Conservation (phyloP, 1,140 invertebrate genomes). For the Drosophila nannoptera region DNA sequence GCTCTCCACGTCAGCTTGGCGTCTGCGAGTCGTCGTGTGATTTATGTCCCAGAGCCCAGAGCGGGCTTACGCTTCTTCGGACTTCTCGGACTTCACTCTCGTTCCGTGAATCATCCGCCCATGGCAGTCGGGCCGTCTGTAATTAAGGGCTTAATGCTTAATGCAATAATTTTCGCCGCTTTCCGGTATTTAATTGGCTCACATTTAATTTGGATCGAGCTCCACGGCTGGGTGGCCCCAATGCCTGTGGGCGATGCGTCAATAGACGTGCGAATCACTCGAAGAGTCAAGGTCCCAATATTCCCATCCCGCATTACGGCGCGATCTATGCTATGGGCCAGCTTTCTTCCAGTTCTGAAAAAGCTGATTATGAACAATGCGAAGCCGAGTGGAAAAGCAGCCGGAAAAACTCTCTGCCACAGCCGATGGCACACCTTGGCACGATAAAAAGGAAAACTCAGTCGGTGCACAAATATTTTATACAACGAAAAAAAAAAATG, state of each 20-base stretch:
- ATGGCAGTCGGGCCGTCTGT: slow-evolving; percentile 23
- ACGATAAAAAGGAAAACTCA: slow-evolving; percentile 77
- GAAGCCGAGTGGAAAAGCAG: slow-evolving; percentile 24
- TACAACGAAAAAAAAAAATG: slow-evolving; percentile 38
- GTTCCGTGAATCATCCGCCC: slow-evolving; percentile 42
- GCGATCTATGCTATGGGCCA: background rate
- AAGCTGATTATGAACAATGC: slow-evolving; percentile 34
- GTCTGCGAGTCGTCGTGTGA: slow-evolving; percentile 45
- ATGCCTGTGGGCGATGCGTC: slow-evolving; percentile 44
- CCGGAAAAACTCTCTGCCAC: slow-evolving; percentile 54
- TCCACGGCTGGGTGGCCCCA: slow-evolving; percentile 52
- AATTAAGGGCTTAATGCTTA: slow-evolving; percentile 71
- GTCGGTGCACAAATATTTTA: slow-evolving; percentile 76
- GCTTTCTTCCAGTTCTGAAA: slow-evolving; percentile 53
- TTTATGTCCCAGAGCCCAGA: slow-evolving; percentile 50
- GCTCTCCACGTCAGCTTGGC: slow-evolving; percentile 28
- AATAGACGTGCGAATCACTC: slow-evolving; percentile 47
- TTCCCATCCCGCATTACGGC: background rate
- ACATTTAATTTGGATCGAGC: slow-evolving; percentile 27
- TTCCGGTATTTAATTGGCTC: slow-evolving; percentile 72
- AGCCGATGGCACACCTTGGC: slow-evolving; percentile 77
- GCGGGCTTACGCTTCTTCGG: background rate
- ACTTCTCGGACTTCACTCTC: slow-evolving; percentile 42
- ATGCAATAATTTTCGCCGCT: slow-evolving; percentile 72
- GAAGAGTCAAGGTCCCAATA: slow-evolving; percentile 29